Evolutionary conservation across 2,797 vertebrate genomes (phyloP).

Genomic region (Taenioides sp.): DNA sequence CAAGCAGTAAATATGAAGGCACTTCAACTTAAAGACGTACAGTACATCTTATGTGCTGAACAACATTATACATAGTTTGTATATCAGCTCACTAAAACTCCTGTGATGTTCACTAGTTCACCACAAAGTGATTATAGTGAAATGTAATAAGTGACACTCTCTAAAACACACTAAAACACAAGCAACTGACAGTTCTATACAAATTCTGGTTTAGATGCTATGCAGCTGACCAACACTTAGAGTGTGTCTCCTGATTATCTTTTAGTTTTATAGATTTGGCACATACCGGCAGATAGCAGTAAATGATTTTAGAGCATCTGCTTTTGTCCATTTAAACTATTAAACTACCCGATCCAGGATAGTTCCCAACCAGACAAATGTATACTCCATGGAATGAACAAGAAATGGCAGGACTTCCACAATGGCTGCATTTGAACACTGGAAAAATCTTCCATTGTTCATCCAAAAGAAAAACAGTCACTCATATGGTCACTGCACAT

Average conservation of each 20-base stretch:
- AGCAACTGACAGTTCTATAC: neutral
- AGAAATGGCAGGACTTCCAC: conserved; percentile 36
- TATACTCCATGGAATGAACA: neutral
- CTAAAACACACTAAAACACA: conserved; percentile 1
- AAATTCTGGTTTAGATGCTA: conserved; percentile 3
- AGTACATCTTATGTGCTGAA: conserved; percentile 2
- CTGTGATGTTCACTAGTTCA: conserved; percentile 1
- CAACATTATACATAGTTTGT: neutral
- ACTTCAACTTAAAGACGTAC: conserved; percentile 45
- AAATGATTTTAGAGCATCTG: conserved; percentile 1
- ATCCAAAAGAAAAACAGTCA: conserved; percentile 17
- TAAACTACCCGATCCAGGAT: neutral
- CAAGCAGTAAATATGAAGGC: conserved; percentile 38
- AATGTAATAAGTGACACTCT: neutral
- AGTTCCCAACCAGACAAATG: neutral
- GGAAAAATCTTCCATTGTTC: neutral
- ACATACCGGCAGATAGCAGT: neutral
- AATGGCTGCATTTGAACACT: conserved; percentile 34
- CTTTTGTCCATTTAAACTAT: neutral
- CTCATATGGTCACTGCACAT: conserved; percentile 33
- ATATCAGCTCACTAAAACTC: neutral
- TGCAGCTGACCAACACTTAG: neutral
- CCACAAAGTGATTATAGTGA: conserved; percentile 6
- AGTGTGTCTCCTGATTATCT: neutral
- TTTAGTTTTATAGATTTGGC: neutral